Conservation (phyloP, 2,113 vertebrate species). For the Mesembrinibis cayennensis region DNA sequence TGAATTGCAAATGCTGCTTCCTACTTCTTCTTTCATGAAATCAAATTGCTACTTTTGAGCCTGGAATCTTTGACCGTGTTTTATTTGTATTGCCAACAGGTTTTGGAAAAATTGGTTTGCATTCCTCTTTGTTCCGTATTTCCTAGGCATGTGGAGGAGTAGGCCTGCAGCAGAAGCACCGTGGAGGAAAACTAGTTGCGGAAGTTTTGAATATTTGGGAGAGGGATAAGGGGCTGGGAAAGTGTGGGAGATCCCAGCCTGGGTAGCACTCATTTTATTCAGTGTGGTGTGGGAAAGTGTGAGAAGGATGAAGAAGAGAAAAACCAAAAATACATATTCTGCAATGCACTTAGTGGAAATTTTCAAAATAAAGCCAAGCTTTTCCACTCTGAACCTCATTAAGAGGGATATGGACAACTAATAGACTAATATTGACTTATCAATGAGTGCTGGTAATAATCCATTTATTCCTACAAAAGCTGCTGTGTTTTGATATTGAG, state of each 20-base stretch:
- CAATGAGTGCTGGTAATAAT: background rate
- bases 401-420: background rate
- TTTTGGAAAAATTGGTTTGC: background rate
- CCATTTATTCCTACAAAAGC: background rate
- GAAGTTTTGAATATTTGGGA: background rate
- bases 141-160: background rate
- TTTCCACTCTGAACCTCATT: background rate
- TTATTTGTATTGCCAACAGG: background rate
- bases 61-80: background rate
- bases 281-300: background rate
- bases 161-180: background rate
- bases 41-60: background rate
- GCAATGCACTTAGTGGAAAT: background rate
- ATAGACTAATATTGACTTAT: background rate
- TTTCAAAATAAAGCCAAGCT: background rate
- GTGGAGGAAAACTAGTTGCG: background rate
- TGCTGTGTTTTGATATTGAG: background rate
- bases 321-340: background rate
- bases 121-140: background rate
- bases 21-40: background rate
- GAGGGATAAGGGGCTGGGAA: background rate
- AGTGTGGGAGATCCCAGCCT: background rate
- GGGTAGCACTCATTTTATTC: background rate
- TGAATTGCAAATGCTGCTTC: background rate
- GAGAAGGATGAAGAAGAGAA: background rate